A percentile compares a stretch with the other conserved stretches of the same genome.
Conservation (phyloP, 2,797 vertebrate species). For the Botia almorhae region DNA sequence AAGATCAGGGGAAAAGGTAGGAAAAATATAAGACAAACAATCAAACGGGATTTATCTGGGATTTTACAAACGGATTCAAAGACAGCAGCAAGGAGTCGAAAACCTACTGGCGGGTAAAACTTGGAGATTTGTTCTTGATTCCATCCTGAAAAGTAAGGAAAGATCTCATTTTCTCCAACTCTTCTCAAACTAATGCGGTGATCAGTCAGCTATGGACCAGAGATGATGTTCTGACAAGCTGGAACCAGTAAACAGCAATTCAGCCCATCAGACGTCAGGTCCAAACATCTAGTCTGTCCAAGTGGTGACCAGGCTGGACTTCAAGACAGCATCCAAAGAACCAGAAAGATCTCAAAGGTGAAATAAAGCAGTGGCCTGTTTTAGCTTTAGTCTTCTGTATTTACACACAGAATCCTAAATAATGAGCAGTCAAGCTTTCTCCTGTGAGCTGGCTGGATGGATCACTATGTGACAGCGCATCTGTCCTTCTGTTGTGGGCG, state of each 20-base stretch:
- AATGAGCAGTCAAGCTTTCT: constrained; percentile 44
- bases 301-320: constrained; percentile 14
- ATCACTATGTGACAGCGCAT: constrained; percentile 16
- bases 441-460: constrained; percentile 12
- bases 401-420: background rate
- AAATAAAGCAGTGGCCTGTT: constrained; percentile 11
- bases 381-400: background rate
- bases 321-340: constrained; percentile 38
- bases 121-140: background rate
- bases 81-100: background rate
- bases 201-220: background rate
- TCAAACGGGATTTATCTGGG: constrained; percentile 20
- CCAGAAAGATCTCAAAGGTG: constrained; percentile 9
- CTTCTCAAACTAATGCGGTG: background rate
- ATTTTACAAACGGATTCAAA: background rate
- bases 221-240: constrained; percentile 10
- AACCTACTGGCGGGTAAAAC: background rate
- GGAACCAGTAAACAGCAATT: constrained; percentile 20
- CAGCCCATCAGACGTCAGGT: background rate
- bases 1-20: background rate
- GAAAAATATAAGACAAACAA: background rate
- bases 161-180: background rate
- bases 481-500: background rate
- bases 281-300: constrained; percentile 17
- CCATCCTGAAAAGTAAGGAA: background rate